Evolutionary conservation across 2,888 invertebrate species (phyloP), one percentile per base, ranked within the genome.

Genomic region (Drosophila nigritarsus): DNA sequence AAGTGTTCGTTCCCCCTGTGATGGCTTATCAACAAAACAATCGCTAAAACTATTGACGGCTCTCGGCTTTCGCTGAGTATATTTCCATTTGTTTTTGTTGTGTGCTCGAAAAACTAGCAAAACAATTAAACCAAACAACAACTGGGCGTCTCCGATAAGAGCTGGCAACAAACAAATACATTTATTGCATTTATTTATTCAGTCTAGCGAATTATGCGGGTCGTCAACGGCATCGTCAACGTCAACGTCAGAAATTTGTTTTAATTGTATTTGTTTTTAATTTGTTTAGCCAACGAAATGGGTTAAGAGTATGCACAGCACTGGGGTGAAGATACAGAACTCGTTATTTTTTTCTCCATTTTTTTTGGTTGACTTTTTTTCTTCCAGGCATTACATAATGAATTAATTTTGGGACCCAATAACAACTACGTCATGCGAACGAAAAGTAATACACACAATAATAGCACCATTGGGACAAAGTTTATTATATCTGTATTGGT

Each of bases 291-390:
- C 27, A 65, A 34, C 45, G 58, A 89, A 84, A 67, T 84, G 78
- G 90, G 84, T 80, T 84, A 90, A 90, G 89, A 71, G 36, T 83
- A 90, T 90, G 83, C 89, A 89, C 71, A 80, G 69, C 54, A 55
- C 0, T 18, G 42, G 48, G 42, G 24, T 7, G 3, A 36, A 30
- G 24, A 8, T 1, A 24, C 55, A 48, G 30, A 40, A 54, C 36
- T 42, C 30, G 18, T 27, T 63, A 9, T 53, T 40, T 24, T 30
- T 45, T 50, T 18, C 27, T 54, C 29, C 7, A 24, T 48, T 50
- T 11, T 11, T 62, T 4, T 49, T 50, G 42, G 18, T 18, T 24
- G 11, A 11, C 13, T 53, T 20, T 27, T 51, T 40, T 40, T 24
- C 30, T n/a, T 48, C 38, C 3, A 38, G 20, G 60, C n/a, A 64